Evolutionary conservation across 2,888 invertebrate species (phyloP), one percentile per base, ranked within the genome.

Genomic region (Oscheius sp.): DNA sequence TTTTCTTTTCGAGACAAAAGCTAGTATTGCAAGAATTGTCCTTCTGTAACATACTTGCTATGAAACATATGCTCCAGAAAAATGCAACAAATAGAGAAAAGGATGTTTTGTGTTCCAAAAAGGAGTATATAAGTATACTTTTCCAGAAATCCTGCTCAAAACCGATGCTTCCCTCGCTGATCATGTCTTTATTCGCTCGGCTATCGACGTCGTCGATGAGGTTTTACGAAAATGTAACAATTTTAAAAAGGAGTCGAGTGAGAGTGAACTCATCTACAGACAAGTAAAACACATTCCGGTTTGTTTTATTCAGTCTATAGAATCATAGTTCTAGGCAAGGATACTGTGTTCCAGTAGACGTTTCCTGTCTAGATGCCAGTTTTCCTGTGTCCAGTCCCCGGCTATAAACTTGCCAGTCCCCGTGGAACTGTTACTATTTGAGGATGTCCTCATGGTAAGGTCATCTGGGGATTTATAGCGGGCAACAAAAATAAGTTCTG

Each of bases 161-260:
- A 74, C 74, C 10, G 74, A 74, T 50, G 21, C 35, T 7, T 58
- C 62, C 29, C 21, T 62, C 5, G 47, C 73, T n/a, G 73, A 73
- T 47, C 42, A 73, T 47, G 50, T 63, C 32, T 73, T 62, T 32
- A 37, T 73, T 21, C 29, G 47, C 11, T 55, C 74, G 5, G 74
- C 59, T 9, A 74, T 68, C 48, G 74, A 68, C 21, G 74, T 62
- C 10, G 68, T 74, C 32, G 58, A 57, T 13, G 59, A 59, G 47
- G 68, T 58, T 48, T 51, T 72, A 13, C 60, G 74, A 35, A 68
- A 74, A 68, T 74, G 74, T 37, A 74, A 74, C 68, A 59, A 74
- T n/a, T 68, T 51, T 21, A 74, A 74, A 33, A 74, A 74, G 47
- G 58, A 68, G 32, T 68, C 57, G 13, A 59, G 51, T 29, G 68